Evolutionary conservation across 2,797 vertebrate genomes (phyloP).

Genomic region (Manis pentadactyla): DNA sequence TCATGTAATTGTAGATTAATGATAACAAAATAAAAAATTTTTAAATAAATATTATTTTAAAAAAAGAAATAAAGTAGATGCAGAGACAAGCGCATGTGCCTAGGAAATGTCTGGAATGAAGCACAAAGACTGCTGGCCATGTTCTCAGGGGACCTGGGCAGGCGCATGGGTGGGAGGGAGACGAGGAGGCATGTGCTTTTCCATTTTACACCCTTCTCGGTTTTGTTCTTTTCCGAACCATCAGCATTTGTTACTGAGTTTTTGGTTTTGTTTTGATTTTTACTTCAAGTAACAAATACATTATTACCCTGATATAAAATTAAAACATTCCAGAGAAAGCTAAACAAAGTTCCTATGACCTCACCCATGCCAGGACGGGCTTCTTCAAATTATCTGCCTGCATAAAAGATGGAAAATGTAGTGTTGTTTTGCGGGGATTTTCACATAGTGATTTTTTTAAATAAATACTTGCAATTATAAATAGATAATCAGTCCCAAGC

Average conservation of each 20-base stretch:
- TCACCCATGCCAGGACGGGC: neutral
- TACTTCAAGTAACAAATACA: neutral
- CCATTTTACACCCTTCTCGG: neutral
- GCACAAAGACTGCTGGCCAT: accelerated
- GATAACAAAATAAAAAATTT: too few species aligned
- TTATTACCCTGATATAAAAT: neutral
- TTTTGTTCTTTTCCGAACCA: neutral
- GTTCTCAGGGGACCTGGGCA: neutral
- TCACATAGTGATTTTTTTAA: neutral
- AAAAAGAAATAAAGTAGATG: neutral
- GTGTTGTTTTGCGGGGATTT: neutral
- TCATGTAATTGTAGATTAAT: too few species aligned
- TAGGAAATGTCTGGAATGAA: neutral
- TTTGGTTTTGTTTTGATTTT: neutral
- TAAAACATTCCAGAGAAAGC: neutral
- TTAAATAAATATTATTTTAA: too few species aligned
- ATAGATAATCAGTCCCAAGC: neutral
- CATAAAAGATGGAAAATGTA: neutral
- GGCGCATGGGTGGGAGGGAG: accelerated
- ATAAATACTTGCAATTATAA: neutral
- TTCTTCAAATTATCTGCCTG: neutral
- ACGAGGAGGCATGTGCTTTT: neutral
- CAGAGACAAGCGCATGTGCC: neutral
- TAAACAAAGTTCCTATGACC: neutral
- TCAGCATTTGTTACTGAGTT: neutral